Base-by-base conservation (phyloP, 2,797 vertebrate species). In the Eleutherodactylus coqui region DNA sequence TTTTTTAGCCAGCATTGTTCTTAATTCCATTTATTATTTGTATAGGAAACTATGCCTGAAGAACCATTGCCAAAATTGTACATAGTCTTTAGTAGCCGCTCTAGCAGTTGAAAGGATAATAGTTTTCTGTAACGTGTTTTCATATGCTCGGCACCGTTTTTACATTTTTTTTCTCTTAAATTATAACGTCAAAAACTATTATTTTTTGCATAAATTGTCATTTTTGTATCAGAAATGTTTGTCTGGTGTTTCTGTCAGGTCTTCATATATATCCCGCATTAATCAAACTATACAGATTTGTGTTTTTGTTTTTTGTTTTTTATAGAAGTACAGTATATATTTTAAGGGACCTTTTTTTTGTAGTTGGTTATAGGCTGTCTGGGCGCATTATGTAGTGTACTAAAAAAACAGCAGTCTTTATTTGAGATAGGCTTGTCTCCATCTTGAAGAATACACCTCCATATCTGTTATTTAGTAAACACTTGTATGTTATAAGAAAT, bases 211-310 rank as follows among this genome's bases (percentile, higher is more conserved):
- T 84, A 75, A 73, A 83, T 73, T 83, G 75, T 38, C n/a, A 64
- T 73, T 86, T 82, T 87, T 87, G 86, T 80, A 87, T 80, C 76
- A 47, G 21, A 82, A 51, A 60, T 82, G 14, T 60, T 58, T 72
- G 34, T 86, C 32, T 32, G 32, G 45, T 55, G 60, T 86, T 86
- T 76, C 27, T 55, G n/a, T 70, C 79, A 58, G 34, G 45, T n/a
- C 36, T 24, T 43, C 36, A 45, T 75, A 53, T 51, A 29, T 21
- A 64, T 17, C 53, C 62, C 67, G 53, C 64, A 67, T 64, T 60
- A 24, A 43, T 32, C 64, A 69, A 24, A 69, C 14, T 87, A 67
- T 84, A 87, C 55, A 87, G 83, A 87, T 70, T 87, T 83, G 38
- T 60, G 60, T 81, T 47, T 86, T 82, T 86, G 85, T 47, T 86